Evolutionary conservation across 2,888 invertebrate genomes (phyloP), one percentile per base, ranked within the genome.

Genomic region (Suillia variegata): DNA sequence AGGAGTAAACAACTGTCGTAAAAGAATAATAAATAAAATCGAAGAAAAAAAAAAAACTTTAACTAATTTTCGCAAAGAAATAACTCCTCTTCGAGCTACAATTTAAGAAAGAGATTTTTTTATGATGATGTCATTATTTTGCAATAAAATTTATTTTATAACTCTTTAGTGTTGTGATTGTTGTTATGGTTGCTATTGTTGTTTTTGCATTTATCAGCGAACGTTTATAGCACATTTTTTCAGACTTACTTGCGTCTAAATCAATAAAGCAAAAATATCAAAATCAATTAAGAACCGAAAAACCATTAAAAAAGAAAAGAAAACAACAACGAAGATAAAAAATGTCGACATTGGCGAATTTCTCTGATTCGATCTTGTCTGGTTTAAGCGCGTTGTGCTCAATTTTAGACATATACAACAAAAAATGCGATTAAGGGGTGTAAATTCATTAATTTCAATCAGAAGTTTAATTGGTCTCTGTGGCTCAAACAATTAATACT

Each of bases 391-490:
- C n/a, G n/a, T 60, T 61, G 56, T 50, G 56, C 50, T n/a, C 13
- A n/a, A 62, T 47, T 55, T 59, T 68, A 26, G 26, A 60, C 64
- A 17, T 4, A 10, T 47, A 17, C 17, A n/a, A 17, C 42, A 13
- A 67, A 20, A 64, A 59, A 42, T 45, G 24, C 54, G 58, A 53
- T 42, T 21, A n/a, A 17, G 21, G 56, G 62, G 50, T 38, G 55
- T 42, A 31, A 38, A 54, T 24, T 58, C 12, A 61, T 60, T 34
- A 60, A 63, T 64, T 63, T 63, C 52, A 63, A 61, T 61, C 64
- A 56, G 10, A 26, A 26, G 6, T 5, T 26, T 10, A 26, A 26
- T 26, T 26, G 26, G n/a, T n/a, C n/a, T n/a, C n/a, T n/a, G n/a
- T n/a, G n/a, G n/a, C n/a, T n/a, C n/a, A n/a, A n/a, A n/a, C n/a